Base-by-base conservation (phyloP, 1,140 invertebrate genomes). In the Cataglyphis hispanica region DNA sequence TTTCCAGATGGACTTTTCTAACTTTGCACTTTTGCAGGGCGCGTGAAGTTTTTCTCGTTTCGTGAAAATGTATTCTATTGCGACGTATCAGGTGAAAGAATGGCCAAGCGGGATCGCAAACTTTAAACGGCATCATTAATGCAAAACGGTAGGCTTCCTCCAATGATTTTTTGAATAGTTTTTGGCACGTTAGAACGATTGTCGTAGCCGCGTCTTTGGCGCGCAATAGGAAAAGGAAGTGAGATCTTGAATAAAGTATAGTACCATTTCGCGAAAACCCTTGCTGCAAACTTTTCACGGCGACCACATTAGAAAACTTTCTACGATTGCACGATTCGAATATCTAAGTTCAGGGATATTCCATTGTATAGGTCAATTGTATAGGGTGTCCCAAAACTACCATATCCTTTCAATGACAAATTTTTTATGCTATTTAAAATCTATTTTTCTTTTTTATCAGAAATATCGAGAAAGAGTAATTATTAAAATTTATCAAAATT, bases 61-160 rank as follows among this genome's bases (percentile, higher is more conserved):
- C 70, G 64, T 88, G 86, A 89, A 86, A 69, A 83, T 89, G 84
- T 63, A 89, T 89, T 86, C 87, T 67, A 89, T 89, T 31, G 63
- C 46, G 34, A 31, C 43, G 40, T 63, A 56, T 53, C 61, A 46
- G 77, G 37, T 25, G 76, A 83, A 84, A 88, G 87, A 88, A 89
- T 86, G 60, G 80, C 58, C 72, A 78, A 86, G 86, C 66, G 43
- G 74, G 34, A 76, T 86, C 69, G 87, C 58, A 7, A 89, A 89
- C 87, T 89, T 89, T 89, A 77, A 11, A 40, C 80, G 61, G 88
- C 85, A 37, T 58, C 86, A 76, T 89, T 89, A 86, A 89, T 83
- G 88, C 75, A 89, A 89, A 89, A 86, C 75, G 66, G 87, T 85
- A 58, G 70, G 85, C 60, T 89, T 89, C 77, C 11, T 4, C 43